phyloP scores from a whole-genome alignment of 2,888 invertebrate species.

The Galeopsomyia nigrocyanea region DNA sequence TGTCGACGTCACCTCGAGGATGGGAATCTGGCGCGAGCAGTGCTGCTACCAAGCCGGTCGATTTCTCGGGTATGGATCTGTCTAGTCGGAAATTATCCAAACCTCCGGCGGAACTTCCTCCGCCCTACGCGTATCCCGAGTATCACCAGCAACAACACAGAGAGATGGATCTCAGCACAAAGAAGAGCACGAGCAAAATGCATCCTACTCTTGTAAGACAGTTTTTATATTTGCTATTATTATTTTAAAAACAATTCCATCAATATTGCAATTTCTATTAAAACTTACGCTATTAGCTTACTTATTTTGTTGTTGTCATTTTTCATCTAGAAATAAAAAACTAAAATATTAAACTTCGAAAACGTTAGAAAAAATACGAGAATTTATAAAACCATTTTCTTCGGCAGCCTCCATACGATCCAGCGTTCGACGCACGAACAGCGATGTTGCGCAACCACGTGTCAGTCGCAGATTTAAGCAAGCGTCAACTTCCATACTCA shows the following conservation, averaged over 20 bases:
- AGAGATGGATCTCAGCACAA: slow-evolving; percentile 66
- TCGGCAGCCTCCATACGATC: slow-evolving; percentile 31
- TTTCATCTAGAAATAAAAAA: neutral
- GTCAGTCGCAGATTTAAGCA: slow-evolving; percentile 65
- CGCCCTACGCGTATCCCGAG: slow-evolving; percentile 15
- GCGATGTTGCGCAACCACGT: slow-evolving; percentile 63
- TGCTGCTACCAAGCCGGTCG: slow-evolving; percentile 57
- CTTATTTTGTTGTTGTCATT: no score
- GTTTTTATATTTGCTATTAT: neutral
- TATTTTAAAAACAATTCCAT: no score
- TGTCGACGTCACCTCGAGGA: slow-evolving; percentile 61
- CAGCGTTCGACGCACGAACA: slow-evolving; percentile 59
- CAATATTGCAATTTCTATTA: neutral
- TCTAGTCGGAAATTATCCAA: slow-evolving; percentile 61
- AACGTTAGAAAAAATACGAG: no score
- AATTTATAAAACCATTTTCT: neutral
- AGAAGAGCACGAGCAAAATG: slow-evolving; percentile 56
- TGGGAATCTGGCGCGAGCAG: slow-evolving; percentile 56
- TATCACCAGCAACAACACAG: slow-evolving; percentile 55
- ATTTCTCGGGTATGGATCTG: slow-evolving; percentile 65
- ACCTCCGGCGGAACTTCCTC: slow-evolving; percentile 40
- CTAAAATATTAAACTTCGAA: neutral
- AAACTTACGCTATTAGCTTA: no score
- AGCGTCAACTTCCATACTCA: slow-evolving; percentile 61
- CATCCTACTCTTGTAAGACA: slow-evolving; percentile 53